Conservation (phyloP, 2,113 vertebrate genomes). For the Scophthalmus maximus region DNA sequence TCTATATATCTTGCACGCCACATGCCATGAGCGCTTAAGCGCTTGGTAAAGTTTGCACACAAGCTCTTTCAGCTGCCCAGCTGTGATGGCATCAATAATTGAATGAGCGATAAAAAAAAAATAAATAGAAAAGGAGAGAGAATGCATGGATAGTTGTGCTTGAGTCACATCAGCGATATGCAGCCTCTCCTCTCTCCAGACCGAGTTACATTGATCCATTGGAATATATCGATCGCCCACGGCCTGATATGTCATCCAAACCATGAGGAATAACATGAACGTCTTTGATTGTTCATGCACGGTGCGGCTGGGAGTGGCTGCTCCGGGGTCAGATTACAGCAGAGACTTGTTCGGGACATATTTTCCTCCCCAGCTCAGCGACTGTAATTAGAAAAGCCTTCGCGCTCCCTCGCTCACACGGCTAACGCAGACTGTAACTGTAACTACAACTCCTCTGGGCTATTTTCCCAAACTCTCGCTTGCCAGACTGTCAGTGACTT, state of each 20-base stretch:
- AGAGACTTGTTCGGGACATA: conserved; percentile 57
- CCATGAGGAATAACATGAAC: conserved; percentile 30
- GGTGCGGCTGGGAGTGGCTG: conserved; percentile 41
- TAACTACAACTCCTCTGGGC: conserved; percentile 47
- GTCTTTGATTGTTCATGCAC: conserved; percentile 45
- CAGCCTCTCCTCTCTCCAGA: neutral
- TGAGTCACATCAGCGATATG: neutral
- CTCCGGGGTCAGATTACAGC: conserved; percentile 54
- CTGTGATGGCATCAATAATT: conserved; percentile 35
- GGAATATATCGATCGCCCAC: conserved; percentile 23
- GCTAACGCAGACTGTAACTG: conserved; percentile 42
- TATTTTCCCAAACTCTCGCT: conserved; percentile 48
- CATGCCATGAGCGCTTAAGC: conserved; percentile 16
- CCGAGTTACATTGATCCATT: conserved; percentile 2
- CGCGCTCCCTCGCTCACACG: conserved; percentile 36
- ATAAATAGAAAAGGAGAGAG: too few relatives aligned
- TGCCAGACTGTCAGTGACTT: conserved; percentile 53
- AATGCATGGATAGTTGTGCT: conserved; percentile 5
- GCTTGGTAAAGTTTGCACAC: conserved; percentile 34
- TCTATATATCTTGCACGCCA: conserved; percentile 38
- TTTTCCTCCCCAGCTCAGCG: conserved; percentile 47
- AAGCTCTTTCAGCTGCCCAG: conserved; percentile 29
- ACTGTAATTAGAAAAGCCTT: conserved; percentile 65
- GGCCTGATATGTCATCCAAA: conserved; percentile 14
- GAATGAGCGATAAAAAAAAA: neutral